Conservation (phyloP, 1,140 invertebrate genomes). For the Glossosoma conforme region DNA sequence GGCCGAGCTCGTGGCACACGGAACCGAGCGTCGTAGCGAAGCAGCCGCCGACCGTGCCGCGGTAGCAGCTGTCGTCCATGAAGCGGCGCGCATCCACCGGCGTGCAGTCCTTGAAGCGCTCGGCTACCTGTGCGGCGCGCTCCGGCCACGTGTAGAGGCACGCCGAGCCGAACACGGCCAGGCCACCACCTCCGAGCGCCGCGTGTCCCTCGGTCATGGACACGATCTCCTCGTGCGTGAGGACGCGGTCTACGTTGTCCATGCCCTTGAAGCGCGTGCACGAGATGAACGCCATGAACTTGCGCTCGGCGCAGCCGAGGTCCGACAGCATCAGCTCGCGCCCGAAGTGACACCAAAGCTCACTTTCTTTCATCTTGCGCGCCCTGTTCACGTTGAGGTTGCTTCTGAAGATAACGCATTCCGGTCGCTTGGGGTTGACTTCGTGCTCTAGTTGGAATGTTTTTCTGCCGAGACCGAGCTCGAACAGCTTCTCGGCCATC, state of each 20-base stretch:
- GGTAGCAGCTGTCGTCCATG: constrained; percentile 87
- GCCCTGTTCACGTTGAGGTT: constrained; percentile 66
- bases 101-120: constrained; percentile 50
- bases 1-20: constrained; percentile 90
- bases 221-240: constrained; percentile 70
- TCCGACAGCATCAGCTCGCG: constrained; percentile 68
- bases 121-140: constrained; percentile 61
- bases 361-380: constrained; percentile 66
- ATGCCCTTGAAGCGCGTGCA: constrained; percentile 75
- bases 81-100: constrained; percentile 63
- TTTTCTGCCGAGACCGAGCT: constrained; percentile 71
- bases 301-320: constrained; percentile 61
- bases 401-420: constrained; percentile 66
- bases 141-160: constrained; percentile 89
- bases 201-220: constrained; percentile 76
- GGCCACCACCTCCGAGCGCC: constrained; percentile 82
- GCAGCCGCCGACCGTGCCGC: constrained; percentile 79
- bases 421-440: constrained; percentile 51
- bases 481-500: constrained; percentile 82
- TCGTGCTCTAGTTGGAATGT: constrained; percentile 76
- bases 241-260: constrained; percentile 50
- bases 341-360: constrained; percentile 82
- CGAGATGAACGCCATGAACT: constrained; percentile 85
- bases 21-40: constrained; percentile 89
- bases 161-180: constrained; percentile 86